These are phyloP conservation scores for Pseudachorutes palmiensis DNA, from an alignment of 1,140 invertebrate species.

Conservation along the genomic window DNA sequence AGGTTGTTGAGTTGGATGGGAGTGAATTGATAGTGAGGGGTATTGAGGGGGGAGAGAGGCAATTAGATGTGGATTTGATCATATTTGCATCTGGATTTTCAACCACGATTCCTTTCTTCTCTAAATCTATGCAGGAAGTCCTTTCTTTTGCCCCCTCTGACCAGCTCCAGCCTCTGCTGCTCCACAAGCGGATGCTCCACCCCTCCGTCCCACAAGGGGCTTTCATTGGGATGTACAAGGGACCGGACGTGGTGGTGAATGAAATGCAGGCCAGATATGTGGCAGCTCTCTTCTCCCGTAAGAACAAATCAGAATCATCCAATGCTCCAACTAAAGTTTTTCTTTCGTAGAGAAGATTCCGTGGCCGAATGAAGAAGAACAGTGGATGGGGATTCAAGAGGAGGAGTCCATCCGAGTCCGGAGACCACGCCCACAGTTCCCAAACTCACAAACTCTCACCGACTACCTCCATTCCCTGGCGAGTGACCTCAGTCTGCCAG, in stretches of 20 bases:
- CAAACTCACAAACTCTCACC: too few relatives aligned
- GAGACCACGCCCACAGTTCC: neutral
- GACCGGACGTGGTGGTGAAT: neutral
- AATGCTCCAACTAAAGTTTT: neutral
- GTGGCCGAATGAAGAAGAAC: neutral
- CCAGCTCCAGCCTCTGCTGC: constrained; percentile 1
- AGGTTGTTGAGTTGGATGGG: neutral
- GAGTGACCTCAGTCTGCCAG: neutral
- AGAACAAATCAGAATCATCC: neutral
- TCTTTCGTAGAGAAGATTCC: neutral
- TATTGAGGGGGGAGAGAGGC: neutral
- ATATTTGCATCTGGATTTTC: constrained; percentile 15
- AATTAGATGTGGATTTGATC: neutral
- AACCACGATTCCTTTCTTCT: neutral
- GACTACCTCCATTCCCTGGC: neutral
- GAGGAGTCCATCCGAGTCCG: neutral
- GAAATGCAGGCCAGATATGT: constrained; percentile 3
- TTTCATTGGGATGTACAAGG: constrained; percentile 11
- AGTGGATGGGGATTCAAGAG: neutral
- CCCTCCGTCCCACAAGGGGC: neutral
- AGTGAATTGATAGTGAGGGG: neutral
- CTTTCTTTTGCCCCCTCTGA: neutral
- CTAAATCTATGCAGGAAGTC: neutral
- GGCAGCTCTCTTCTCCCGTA: neutral
- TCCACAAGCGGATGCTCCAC: neutral